Evolutionary conservation across 1,140 invertebrate genomes (phyloP), one percentile per base, ranked within the genome.

Genomic region (Drosophila chauvacae): DNA sequence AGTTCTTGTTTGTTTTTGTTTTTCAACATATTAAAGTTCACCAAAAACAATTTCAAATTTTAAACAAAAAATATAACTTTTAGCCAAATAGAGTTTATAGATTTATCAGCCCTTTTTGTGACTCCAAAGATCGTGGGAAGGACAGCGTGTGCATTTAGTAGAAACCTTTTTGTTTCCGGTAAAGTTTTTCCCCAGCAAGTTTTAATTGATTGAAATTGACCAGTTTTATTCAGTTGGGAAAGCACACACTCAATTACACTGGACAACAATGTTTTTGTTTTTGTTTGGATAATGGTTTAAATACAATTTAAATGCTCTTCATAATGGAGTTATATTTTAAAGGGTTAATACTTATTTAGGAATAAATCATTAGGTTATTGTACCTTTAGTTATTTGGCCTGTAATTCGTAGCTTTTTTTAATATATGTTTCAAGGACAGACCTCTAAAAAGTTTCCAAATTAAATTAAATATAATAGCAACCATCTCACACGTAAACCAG

Each of bases 191-290:
- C 20, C 14, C 53, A 39, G 33, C 53, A 55, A 55, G 53, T 55
- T 55, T 55, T 55, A 55, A 55, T 55, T 55, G 53, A 55, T 55
- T 37, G 33, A 55, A 55, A 55, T 39, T 55, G 33, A 37, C 14
- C 53, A 55, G 20, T 37, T 55, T 55, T 23, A 55, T 55, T 39
- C 33, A 23, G 53, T 55, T 55, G 20, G 53, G 53, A 16, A 6
- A 55, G 33, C 53, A 39, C n/a, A 55, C 53, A 55, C 53, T 55
- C 53, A 37, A 23, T 39, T 55, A 55, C 53, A 55, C 35, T 23
- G 2, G 33, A 4, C 14, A 23, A 14, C 33, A 55, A 55, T 16
- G 20, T 23, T 3, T 55, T 16, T 10, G 20, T 55, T 37, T 33
- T 39, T 23, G 7, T 9, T 20, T 13, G 11, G 6, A 1, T 2